phyloP scores from a whole-genome alignment of 2,113 vertebrate species.

The Passer montanus region DNA sequence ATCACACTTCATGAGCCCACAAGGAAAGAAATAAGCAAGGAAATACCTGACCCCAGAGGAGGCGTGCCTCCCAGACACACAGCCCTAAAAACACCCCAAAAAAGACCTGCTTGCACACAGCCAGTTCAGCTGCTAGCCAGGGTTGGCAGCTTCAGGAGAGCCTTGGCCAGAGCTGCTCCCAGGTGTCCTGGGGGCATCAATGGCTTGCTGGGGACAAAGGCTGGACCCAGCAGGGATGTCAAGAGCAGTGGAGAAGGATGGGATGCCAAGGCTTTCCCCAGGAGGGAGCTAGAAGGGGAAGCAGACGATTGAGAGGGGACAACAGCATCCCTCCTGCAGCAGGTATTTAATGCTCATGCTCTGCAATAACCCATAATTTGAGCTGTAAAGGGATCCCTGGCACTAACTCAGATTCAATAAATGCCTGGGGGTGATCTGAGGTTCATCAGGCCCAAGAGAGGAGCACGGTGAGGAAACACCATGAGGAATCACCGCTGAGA shows the following conservation, averaged over 20 bases:
- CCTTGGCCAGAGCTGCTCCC: neutral
- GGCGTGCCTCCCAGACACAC: no score
- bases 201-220: neutral
- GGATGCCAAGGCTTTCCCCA: neutral
- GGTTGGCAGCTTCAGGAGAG: neutral
- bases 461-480: neutral
- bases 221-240: neutral
- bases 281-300: neutral
- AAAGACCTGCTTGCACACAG: neutral
- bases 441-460: neutral
- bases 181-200: fast-evolving
- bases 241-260: neutral
- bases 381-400: neutral
- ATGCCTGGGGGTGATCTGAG: neutral
- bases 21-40: neutral
- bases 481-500: fast-evolving
- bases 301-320: fast-evolving
- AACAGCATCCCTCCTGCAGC: neutral
- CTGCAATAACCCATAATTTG: neutral
- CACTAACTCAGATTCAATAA: neutral
- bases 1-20: neutral
- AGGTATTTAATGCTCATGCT: neutral
- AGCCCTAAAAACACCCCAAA: neutral
- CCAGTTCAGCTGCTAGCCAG: neutral
- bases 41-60: neutral